These are phyloP conservation scores for Goniozus legneri DNA, from an alignment of 1,140 invertebrate species.

Conservation along the genomic window DNA sequence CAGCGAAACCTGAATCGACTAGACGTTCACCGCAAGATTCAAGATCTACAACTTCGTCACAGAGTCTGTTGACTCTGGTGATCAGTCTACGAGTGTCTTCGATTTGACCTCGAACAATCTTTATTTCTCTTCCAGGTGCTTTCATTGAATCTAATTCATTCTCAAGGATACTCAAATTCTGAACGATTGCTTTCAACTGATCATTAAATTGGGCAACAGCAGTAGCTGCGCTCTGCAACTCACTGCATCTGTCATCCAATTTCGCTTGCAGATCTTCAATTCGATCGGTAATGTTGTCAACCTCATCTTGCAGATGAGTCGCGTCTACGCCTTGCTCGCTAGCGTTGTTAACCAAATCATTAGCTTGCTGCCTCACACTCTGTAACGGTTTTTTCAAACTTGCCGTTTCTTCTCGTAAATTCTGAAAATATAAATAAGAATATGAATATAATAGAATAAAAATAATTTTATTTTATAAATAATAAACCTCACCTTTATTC, in stretches of 20 bases:
- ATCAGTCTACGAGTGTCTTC: conserved; percentile 73
- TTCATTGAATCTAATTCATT: conserved; percentile 80
- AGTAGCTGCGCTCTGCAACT: conserved; percentile 82
- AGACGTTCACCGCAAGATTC: conserved; percentile 73
- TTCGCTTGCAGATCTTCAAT: conserved; percentile 74
- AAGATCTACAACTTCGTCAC: conserved; percentile 67
- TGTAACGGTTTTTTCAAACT: conserved; percentile 76
- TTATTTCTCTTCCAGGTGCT: conserved; percentile 81
- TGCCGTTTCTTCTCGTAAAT: conserved; percentile 69
- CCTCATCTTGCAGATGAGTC: conserved; percentile 71
- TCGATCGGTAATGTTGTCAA: conserved; percentile 73
- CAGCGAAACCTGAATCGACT: conserved; percentile 78
- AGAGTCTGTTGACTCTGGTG: conserved; percentile 64
- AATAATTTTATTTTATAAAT: too few relatives aligned
- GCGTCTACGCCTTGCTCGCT: conserved; percentile 69
- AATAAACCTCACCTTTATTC: conserved; percentile 63
- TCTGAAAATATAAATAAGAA: conserved; percentile 32
- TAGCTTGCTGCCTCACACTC: conserved; percentile 64
- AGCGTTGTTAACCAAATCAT: conserved; percentile 71
- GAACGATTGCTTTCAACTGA: conserved; percentile 72
- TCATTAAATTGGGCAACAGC: conserved; percentile 85
- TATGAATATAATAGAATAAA: background rate
- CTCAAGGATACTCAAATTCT: conserved; percentile 77
- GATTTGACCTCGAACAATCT: conserved; percentile 78
- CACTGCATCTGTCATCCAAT: conserved; percentile 73